Percentiles rank a stretch among this genome's conserved stretches.
phyloP scores from a whole-genome alignment of 1,140 invertebrate genomes.

The Lanistes nyassanus region DNA sequence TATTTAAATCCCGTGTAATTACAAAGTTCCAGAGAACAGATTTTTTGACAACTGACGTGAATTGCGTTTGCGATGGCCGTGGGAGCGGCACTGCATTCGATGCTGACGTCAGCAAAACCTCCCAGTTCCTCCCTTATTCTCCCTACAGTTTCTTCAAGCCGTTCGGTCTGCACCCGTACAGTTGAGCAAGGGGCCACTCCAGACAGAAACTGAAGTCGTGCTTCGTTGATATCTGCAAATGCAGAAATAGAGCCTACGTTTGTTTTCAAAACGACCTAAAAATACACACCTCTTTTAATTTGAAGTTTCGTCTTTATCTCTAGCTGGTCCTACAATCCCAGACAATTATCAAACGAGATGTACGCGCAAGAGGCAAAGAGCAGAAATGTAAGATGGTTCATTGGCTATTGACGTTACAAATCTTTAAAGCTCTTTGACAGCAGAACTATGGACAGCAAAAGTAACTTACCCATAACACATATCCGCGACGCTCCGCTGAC shows the following conservation, averaged over 20 bases:
- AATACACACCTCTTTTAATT: too few relatives aligned
- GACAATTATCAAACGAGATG: background rate
- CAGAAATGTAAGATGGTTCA: background rate
- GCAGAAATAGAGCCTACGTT: background rate
- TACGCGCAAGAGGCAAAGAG: background rate
- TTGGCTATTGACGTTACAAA: background rate
- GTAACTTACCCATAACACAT: slow-evolving; percentile 79
- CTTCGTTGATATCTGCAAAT: background rate
- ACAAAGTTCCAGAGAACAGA: too few relatives aligned
- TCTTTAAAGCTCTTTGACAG: background rate
- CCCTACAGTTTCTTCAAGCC: slow-evolving; percentile 73
- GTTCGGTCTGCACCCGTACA: slow-evolving; percentile 60
- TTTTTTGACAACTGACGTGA: slow-evolving; percentile 70
- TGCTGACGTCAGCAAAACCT: slow-evolving; percentile 77
- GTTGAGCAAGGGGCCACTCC: slow-evolving; percentile 81
- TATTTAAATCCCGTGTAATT: too few relatives aligned
- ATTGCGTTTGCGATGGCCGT: slow-evolving; percentile 78
- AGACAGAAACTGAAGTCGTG: slow-evolving; percentile 74
- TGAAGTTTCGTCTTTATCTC: background rate
- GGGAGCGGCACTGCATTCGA: slow-evolving; percentile 88
- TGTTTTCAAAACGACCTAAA: background rate
- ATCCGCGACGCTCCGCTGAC: slow-evolving; percentile 87
- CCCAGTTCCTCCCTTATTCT: slow-evolving; percentile 75
- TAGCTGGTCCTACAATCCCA: background rate
- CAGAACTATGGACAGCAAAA: background rate